Base-by-base conservation (phyloP, 2,113 vertebrate species). In the Thinocorus orbignyianus region DNA sequence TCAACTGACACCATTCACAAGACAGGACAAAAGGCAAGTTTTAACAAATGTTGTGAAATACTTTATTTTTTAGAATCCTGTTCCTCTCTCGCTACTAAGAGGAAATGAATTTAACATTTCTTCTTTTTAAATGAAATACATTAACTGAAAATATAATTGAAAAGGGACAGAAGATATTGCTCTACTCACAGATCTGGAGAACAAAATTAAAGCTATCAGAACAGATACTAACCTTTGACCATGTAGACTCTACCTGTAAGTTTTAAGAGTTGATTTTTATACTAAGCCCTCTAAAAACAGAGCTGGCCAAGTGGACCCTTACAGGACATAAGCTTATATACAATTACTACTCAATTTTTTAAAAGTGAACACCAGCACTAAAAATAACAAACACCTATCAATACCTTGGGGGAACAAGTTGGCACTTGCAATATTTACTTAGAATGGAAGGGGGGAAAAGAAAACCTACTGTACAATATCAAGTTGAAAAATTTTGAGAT, bases 101-200 rank as follows among this genome's bases (percentile, higher is more conserved):
- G 94, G 94, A 97, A 96, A 96, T 55, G 44, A 92, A 95, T 85
- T 94, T 46, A 95, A 77, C 64, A 80, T 96, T 96, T 96, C 91
- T 97, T 89, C 89, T 76, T 96, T 95, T 92, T 58, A 69, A 17
- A 49, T 37, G 11, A 87, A 92, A 79, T 78, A 85, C 81, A 28
- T 35, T 77, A 80, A 73, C 61, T 70, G 46, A 62, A 82, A 60
- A 91, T 42, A 61, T 18, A 69, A 69, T 62, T 68, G 35, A 37
- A 19, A 69, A 65, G 9, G 4, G 6, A 15, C 14, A 88, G 37
- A 92, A 72, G 31, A 90, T 9, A 74, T 0, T 68, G 33, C 10
- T 71, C 61, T 87, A 76, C 61, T 87, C 0, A 1, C 14, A 95
- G 46, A 55, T 41, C 26, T n/a, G 33, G 23, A 64, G 86, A 95